These are phyloP conservation scores for Sarcophilus harrisii DNA, from an alignment of 2,797 vertebrate genomes.

Conservation along the genomic window DNA sequence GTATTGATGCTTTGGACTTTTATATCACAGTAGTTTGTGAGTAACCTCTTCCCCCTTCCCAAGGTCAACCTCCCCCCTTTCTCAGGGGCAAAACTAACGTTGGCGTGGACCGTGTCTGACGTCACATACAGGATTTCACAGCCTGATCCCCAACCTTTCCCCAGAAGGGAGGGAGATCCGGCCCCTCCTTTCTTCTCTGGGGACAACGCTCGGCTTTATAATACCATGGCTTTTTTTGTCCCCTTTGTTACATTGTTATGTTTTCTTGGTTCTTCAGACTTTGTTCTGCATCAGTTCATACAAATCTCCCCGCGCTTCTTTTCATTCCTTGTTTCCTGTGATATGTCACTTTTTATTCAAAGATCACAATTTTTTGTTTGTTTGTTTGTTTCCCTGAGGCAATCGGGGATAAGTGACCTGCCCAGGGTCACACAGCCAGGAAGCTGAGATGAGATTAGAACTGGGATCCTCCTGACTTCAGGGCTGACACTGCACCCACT, in stretches of 20 bases:
- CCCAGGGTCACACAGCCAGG: too few species aligned
- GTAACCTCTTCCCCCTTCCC: neutral
- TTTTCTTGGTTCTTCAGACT: neutral
- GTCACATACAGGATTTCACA: neutral
- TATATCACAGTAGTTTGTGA: neutral
- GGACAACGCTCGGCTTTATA: neutral
- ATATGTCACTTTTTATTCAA: neutral
- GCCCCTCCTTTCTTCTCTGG: neutral
- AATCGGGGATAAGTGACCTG: too few species aligned
- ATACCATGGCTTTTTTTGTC: neutral
- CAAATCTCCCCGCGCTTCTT: neutral
- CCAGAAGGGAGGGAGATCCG: neutral
- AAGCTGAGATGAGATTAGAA: too few species aligned
- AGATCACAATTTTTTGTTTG: neutral
- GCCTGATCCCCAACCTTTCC: neutral
- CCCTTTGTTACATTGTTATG: neutral
- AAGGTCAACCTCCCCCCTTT: neutral
- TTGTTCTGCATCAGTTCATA: neutral
- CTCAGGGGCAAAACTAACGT: neutral
- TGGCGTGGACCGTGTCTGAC: neutral
- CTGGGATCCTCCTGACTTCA: too few species aligned
- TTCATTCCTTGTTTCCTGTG: neutral
- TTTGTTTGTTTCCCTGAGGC: too few species aligned
- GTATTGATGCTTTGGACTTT: neutral
- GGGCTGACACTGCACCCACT: too few species aligned